These are phyloP conservation scores for Odontomyia ornata DNA, from an alignment of 2,888 invertebrate genomes.

Conservation along the genomic window DNA sequence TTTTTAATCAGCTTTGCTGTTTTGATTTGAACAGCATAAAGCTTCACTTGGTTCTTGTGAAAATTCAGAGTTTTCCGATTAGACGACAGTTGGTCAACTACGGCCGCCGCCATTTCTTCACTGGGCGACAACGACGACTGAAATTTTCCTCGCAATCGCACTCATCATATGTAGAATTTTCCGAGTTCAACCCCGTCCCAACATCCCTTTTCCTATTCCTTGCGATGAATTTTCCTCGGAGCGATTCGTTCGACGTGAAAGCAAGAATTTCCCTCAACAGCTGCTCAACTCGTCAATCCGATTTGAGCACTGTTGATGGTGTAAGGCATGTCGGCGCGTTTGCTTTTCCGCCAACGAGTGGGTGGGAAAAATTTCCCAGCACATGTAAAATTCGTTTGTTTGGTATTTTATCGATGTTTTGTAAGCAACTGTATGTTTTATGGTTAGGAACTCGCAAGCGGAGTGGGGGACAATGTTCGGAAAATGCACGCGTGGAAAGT, in stretches of 20 bases:
- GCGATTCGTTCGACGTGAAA: neutral
- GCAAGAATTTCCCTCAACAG: constrained; percentile 33
- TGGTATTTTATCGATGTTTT: neutral
- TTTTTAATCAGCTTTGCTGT: constrained; percentile 60
- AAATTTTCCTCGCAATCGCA: constrained; percentile 42
- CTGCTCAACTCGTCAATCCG: constrained; percentile 15
- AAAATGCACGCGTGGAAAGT: neutral
- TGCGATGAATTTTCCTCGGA: constrained; percentile 14
- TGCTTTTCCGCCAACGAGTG: constrained; percentile 6
- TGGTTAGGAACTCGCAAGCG: neutral
- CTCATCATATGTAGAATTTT: constrained; percentile 38
- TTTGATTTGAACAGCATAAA: constrained; percentile 64
- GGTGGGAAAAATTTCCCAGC: constrained; percentile 4
- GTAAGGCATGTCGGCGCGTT: neutral
- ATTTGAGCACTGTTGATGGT: neutral
- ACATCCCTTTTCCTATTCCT: neutral
- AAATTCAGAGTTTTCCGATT: constrained; percentile 56
- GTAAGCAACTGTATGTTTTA: neutral
- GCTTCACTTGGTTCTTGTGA: constrained; percentile 62
- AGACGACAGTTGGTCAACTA: neutral
- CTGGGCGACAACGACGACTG: constrained; percentile 39
- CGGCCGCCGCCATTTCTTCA: constrained; percentile 42
- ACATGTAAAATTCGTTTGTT: neutral
- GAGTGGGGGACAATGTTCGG: neutral
- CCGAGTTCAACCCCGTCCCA: constrained; percentile 3